Evolutionary conservation across 2,888 invertebrate species (phyloP), one percentile per base, ranked within the genome.

Genomic region (Trissonchulus sp.): DNA sequence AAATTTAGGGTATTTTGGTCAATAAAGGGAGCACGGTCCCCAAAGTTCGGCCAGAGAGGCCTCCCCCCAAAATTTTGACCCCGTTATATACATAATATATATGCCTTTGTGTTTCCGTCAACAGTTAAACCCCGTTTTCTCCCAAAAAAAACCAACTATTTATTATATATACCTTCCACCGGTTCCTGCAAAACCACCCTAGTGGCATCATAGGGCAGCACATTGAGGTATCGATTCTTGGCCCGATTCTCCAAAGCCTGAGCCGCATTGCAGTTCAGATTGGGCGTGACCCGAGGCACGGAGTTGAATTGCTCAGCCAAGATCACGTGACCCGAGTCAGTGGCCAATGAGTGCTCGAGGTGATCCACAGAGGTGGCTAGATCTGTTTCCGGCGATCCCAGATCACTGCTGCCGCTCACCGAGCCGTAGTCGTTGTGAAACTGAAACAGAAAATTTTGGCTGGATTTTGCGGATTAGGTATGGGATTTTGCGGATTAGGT

Each of bases 161-260:
- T n/a, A n/a, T n/a, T n/a, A n/a, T n/a, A n/a, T n/a, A n/a, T n/a
- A n/a, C n/a, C n/a, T n/a, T n/a, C n/a, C n/a, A n/a, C n/a, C n/a
- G n/a, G n/a, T 35, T 69, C 30, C 63, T 75, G 35, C 34, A 77
- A 62, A 31, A 71, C 28, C 33, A 77, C 73, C 15, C 74, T 68
- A 48, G 74, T 77, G 38, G n/a, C 1, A 62, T 77, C 76, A 68
- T 77, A 77, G 23, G 77, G 77, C 68, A 77, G 63, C 60, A 77
- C 76, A 63, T 77, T 77, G 35, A 48, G 68, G 63, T 77, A 77
- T 3, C 77, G 76, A 72, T 77, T 77, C 28, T 48, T 68, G 34
- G 38, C 2, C 36, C 69, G 31, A 36, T 77, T 77, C 30, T 74
- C 68, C 15, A 18, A 63, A 18, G 15, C 18, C 38, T 48, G 38